Percentiles rank a stretch among this genome's conserved stretches.
Conservation (phyloP, 30 jellyfish, hydroid and myxozoan species). For the Turritopsis dohrnii region DNA sequence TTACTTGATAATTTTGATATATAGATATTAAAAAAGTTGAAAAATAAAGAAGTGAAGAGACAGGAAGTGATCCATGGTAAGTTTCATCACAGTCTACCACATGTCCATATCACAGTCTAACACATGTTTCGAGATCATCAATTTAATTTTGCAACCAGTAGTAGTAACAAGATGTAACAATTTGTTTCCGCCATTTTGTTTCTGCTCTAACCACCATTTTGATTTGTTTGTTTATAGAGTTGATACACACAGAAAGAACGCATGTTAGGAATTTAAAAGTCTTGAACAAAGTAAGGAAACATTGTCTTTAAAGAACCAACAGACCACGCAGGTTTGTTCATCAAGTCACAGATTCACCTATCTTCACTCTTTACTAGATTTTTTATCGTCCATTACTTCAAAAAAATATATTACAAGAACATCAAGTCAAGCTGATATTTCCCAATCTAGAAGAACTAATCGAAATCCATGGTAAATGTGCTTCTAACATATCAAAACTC, state of each 20-base stretch:
- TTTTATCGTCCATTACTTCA: conserved; percentile 73
- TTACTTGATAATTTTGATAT: neutral
- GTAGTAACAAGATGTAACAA: neutral
- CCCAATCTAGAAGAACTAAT: conserved; percentile 90
- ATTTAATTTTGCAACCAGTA: neutral
- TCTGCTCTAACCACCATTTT: no score
- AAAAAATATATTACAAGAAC: conserved; percentile 66
- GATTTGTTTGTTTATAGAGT: no score
- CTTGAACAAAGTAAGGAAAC: conserved; percentile 51
- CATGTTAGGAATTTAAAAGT: conserved; percentile 85
- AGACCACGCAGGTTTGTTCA: neutral
- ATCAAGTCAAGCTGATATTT: conserved; percentile 51
- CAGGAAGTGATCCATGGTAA: conserved; percentile 97
- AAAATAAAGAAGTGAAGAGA: conserved; percentile 86
- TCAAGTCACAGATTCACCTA: conserved; percentile 1
- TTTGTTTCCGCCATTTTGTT: no score
- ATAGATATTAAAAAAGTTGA: conserved; percentile 63
- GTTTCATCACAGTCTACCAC: neutral
- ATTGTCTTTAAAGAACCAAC: neutral
- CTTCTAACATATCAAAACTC: neutral
- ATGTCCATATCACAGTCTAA: no score
- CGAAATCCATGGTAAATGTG: conserved; percentile 75
- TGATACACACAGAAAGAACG: conserved; percentile 83
- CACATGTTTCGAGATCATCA: no score
- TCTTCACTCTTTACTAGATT: conserved; percentile 36